These are phyloP conservation scores for Andrena fulva DNA, from an alignment of 2,888 invertebrate genomes.

Conservation along the genomic window DNA sequence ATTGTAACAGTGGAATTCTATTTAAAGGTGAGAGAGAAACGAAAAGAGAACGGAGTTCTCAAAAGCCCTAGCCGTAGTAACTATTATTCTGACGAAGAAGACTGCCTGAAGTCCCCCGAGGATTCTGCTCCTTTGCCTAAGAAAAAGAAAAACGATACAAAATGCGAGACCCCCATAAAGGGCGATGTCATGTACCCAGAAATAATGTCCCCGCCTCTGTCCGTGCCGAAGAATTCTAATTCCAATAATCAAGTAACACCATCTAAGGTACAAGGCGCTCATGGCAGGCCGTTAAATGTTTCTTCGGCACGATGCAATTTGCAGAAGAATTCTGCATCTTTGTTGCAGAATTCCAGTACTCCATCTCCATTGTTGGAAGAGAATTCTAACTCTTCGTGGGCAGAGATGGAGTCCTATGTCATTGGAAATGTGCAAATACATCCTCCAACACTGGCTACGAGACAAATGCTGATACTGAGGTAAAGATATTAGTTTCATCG, in stretches of 20 bases:
- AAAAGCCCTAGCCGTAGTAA: conserved; percentile 68
- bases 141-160: conserved; percentile 73
- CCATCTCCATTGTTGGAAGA: conserved; percentile 73
- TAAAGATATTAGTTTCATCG: conserved; percentile 16
- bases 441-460: conserved; percentile 94
- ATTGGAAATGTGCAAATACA: conserved; percentile 96
- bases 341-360: conserved; percentile 32
- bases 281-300: conserved; percentile 48
- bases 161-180: conserved; percentile 75
- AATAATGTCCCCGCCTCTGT: conserved; percentile 84
- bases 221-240: conserved; percentile 75
- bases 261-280: conserved; percentile 53
- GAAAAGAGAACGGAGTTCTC: conserved; percentile 74
- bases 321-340: conserved; percentile 52
- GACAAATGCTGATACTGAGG: conserved; percentile 96
- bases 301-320: conserved; percentile 50
- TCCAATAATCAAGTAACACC: conserved; percentile 68
- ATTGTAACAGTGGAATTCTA: not conserved
- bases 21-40: conserved; percentile 71
- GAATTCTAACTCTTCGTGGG: conserved; percentile 93
- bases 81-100: conserved; percentile 75
- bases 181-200: conserved; percentile 76
- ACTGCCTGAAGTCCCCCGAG: conserved; percentile 63
- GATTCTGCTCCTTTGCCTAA: conserved; percentile 76
- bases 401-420: conserved; percentile 94